A percentile compares a stretch with the other conserved stretches of the same genome.
These are phyloP conservation scores for Nemurella pictetii DNA, from an alignment of 2,888 invertebrate species.

Conservation along the genomic window DNA sequence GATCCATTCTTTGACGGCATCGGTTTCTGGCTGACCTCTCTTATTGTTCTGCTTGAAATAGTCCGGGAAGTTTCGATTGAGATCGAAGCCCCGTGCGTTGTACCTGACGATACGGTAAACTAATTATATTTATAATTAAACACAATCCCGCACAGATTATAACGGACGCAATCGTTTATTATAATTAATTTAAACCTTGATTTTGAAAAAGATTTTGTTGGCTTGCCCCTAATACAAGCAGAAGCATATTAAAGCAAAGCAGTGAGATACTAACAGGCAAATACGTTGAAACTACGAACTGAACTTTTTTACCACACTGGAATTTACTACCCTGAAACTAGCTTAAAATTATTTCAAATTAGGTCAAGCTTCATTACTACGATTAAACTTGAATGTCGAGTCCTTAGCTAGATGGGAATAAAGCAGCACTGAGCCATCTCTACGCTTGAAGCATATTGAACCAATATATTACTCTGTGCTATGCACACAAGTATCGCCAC, in stretches of 20 bases:
- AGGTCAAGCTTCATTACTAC: not conserved
- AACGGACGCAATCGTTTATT: not conserved
- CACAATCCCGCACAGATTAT: not conserved
- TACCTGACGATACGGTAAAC: conserved; percentile 62
- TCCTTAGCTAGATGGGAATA: not conserved
- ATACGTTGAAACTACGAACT: too few species aligned
- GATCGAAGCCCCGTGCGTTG: conserved; percentile 85
- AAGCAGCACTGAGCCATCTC: not conserved
- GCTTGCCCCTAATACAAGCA: too few species aligned
- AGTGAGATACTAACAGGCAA: too few species aligned
- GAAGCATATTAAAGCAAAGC: too few species aligned
- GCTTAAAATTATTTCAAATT: not conserved
- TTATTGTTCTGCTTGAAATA: conserved; percentile 84
- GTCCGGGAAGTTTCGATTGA: conserved; percentile 96
- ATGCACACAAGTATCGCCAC: not conserved
- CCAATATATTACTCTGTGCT: not conserved
- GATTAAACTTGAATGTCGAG: not conserved
- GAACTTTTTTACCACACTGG: too few species aligned
- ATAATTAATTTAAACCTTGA: not conserved
- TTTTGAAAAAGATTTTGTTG: not conserved
- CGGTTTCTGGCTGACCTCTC: conserved; percentile 91
- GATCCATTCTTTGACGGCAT: conserved; percentile 92
- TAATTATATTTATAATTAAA: not conserved
- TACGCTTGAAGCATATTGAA: not conserved
- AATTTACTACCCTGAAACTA: not conserved